phyloP scores from a whole-genome alignment of 2,113 vertebrate genomes.

The Pipra filicauda region DNA sequence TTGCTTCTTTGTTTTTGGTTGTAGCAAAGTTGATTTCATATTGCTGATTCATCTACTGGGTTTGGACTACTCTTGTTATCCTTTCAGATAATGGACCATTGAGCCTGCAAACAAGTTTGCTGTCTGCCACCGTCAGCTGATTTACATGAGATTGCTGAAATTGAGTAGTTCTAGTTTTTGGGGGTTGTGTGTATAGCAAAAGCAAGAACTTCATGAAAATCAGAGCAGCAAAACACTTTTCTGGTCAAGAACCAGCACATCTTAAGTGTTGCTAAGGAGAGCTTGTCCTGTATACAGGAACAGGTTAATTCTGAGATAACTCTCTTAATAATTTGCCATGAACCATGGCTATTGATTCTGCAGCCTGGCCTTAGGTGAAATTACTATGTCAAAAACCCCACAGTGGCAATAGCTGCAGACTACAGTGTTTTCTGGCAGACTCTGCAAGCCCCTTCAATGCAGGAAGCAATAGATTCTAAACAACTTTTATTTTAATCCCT shows the following conservation, averaged over 20 bases:
- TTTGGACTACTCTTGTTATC: background rate
- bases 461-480: constrained; percentile 66
- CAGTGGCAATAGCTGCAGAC: constrained; percentile 3
- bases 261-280: background rate
- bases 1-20: constrained; percentile 24
- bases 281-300: background rate
- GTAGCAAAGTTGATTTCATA: constrained; percentile 18
- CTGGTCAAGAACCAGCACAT: background rate
- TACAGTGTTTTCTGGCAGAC: constrained; percentile 40
- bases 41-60: constrained; percentile 13
- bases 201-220: background rate
- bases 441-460: constrained; percentile 14
- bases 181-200: background rate
- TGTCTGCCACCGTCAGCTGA: constrained; percentile 26
- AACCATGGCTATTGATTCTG: background rate
- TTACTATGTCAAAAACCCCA: background rate
- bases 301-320: background rate
- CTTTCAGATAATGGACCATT: constrained; percentile 26
- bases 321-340: background rate
- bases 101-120: background rate
- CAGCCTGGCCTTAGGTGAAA: background rate
- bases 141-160: background rate
- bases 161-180: background rate
- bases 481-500: constrained; percentile 63
- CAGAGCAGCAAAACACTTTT: background rate